Conservation (phyloP, 92 coral and sea anemone species). For the Desmophyllum pertusum region DNA sequence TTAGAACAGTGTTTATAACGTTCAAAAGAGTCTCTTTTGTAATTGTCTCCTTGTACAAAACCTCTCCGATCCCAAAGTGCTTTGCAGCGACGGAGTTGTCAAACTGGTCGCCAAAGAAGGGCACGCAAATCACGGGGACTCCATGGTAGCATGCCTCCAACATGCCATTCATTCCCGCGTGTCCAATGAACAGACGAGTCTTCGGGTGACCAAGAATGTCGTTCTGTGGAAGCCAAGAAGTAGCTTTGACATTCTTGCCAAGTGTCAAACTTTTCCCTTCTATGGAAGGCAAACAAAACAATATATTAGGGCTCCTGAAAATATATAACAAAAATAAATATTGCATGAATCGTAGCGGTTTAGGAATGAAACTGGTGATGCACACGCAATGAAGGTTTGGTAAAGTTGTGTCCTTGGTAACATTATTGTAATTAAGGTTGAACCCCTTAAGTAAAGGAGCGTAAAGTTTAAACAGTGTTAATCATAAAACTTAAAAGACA, state of each 20-base stretch:
- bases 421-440: too few species aligned
- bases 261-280: slow-evolving; percentile 6
- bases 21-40: neutral
- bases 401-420: too few species aligned
- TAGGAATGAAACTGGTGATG: too few species aligned
- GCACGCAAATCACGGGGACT: slow-evolving; percentile 64
- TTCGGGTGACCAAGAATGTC: slow-evolving; percentile 74
- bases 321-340: neutral
- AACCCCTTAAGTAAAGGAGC: too few species aligned
- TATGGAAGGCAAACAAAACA: neutral
- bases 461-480: too few species aligned
- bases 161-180: slow-evolving; percentile 63
- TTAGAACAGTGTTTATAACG: slow-evolving; percentile 5
- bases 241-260: slow-evolving; percentile 45
- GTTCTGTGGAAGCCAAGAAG: slow-evolving; percentile 74
- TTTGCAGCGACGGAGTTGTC: slow-evolving; percentile 52
- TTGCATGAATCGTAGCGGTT: too few species aligned
- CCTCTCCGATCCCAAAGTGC: slow-evolving; percentile 52
- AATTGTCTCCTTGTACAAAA: slow-evolving; percentile 3
- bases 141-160: slow-evolving; percentile 71
- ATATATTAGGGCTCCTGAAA: neutral
- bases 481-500: too few species aligned
- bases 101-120: slow-evolving; percentile 67
- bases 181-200: slow-evolving; percentile 60
- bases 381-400: too few species aligned